Base-by-base conservation (phyloP, 1,140 invertebrate species). In the Sweltsa coloradensis region DNA sequence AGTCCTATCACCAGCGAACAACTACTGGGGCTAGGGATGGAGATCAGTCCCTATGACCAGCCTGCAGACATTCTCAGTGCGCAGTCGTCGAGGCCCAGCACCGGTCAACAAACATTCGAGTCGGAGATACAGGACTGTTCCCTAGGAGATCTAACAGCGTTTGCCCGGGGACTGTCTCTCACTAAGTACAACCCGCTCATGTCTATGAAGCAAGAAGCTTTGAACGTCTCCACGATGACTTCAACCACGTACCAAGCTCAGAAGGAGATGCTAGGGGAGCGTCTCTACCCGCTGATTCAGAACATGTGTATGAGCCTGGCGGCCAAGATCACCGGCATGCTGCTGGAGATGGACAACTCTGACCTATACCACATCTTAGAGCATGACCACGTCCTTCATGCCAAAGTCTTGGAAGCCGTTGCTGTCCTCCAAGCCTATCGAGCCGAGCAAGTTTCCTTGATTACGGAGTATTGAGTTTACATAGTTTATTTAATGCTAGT, bases 321-420 rank as follows among this genome's bases (percentile, higher is more conserved):
- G 57, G 95, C 95, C 23, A 99, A 99, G 70, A 98, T 99, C 57
- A 99, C 97, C 56, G 97, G 97, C 54, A 99, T 99, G 97, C 78
- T 99, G 68, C 68, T 99, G 52, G 96, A 99, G 67, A 99, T 99
- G 60, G 96, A 99, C 70, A 99, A 99, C 67, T 89, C 92, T 13
- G 97, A 99, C 64, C 68, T 99, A 45, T 70, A 99, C 54, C 94
- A 99, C 72, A 96, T 99, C 93, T 74, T 99, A 55, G 96, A 99
- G 65, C 89, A 97, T 65, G 82, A 81, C 47, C 92, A 97, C 57
- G 89, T 92, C 16, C 76, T 99, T 21, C 94, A 95, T 64, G 85
- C 88, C 49, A 98, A 97, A 75, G 81, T 78, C 40, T 92, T 97
- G 63, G 93, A 97, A 70, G 94, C 93, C 53, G 89, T 98, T 55